These are phyloP conservation scores for Calyptommatus sinebrachiatus DNA, from an alignment of 2,113 vertebrate genomes.

Conservation along the genomic window DNA sequence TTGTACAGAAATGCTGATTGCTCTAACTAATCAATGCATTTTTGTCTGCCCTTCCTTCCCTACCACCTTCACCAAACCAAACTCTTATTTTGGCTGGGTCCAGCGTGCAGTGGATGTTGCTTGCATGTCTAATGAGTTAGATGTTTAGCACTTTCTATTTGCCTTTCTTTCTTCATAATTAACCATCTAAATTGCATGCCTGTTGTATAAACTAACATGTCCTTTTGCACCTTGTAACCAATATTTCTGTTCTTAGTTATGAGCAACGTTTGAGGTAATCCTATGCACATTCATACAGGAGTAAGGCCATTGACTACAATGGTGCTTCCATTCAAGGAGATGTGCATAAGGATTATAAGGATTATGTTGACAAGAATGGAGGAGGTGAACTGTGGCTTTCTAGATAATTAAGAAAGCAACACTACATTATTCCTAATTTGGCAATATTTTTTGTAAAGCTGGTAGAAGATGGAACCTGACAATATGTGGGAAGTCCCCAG, in stretches of 20 bases:
- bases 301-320: not conserved
- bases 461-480: not conserved
- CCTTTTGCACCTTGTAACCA: slow-evolving; percentile 47
- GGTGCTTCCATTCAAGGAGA: not conserved
- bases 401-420: not conserved
- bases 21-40: slow-evolving; percentile 71
- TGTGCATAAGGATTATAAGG: not conserved
- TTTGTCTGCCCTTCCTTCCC: slow-evolving; percentile 70
- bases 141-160: slow-evolving; percentile 67
- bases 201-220: slow-evolving; percentile 58
- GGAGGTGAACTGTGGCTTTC: not conserved
- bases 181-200: slow-evolving; percentile 75
- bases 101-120: slow-evolving; percentile 74
- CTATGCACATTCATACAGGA: not conserved
- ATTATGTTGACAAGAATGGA: not conserved
- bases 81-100: slow-evolving; percentile 79
- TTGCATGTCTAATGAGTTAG: slow-evolving; percentile 76
- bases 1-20: slow-evolving; percentile 64
- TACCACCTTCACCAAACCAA: slow-evolving; percentile 48
- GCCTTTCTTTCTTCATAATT: slow-evolving; percentile 73
- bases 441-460: not conserved
- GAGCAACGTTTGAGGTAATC: slow-evolving; percentile 22
- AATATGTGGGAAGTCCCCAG: not conserved
- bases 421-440: not conserved
- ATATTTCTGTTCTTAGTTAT: slow-evolving; percentile 52